Evolutionary conservation across 1,140 invertebrate genomes (phyloP).

Genomic region (Hyposmocoma kahamanoa): DNA sequence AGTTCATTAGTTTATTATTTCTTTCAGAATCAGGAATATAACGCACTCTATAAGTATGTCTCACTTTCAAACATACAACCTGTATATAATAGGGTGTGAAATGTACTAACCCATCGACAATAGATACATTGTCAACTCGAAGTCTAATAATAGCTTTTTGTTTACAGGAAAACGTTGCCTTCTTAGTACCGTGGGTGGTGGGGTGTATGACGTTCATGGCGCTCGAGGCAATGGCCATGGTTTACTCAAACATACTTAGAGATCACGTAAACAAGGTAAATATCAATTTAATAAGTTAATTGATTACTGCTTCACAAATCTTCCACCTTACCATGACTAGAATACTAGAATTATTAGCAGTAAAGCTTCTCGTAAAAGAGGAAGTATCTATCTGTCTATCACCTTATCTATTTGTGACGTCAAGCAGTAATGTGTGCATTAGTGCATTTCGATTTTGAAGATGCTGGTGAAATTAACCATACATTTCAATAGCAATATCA

Average conservation of each 20-base stretch:
- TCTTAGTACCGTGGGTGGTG: conserved; percentile 83
- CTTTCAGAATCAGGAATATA: background rate
- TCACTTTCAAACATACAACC: background rate
- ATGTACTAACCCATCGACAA: background rate
- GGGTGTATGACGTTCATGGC: conserved; percentile 84
- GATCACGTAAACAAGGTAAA: conserved; percentile 85
- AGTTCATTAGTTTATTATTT: background rate
- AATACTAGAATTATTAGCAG: too few relatives aligned
- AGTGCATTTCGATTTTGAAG: too few relatives aligned
- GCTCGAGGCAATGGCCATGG: conserved; percentile 82
- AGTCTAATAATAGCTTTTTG: conserved; percentile 11
- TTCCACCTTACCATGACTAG: too few relatives aligned
- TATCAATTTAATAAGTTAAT: conserved; percentile 16
- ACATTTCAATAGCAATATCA: too few relatives aligned
- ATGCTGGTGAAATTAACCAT: too few relatives aligned
- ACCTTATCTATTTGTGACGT: too few relatives aligned
- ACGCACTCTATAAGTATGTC: background rate
- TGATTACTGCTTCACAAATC: too few relatives aligned
- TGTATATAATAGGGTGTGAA: background rate
- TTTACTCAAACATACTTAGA: conserved; percentile 83
- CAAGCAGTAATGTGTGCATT: too few relatives aligned
- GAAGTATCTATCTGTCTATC: too few relatives aligned
- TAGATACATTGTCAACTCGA: background rate
- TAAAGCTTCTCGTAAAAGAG: too few relatives aligned
- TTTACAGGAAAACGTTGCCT: conserved; percentile 79